Evolutionary conservation across 2,113 vertebrate genomes (phyloP).

Genomic region (Eolophus roseicapilla): DNA sequence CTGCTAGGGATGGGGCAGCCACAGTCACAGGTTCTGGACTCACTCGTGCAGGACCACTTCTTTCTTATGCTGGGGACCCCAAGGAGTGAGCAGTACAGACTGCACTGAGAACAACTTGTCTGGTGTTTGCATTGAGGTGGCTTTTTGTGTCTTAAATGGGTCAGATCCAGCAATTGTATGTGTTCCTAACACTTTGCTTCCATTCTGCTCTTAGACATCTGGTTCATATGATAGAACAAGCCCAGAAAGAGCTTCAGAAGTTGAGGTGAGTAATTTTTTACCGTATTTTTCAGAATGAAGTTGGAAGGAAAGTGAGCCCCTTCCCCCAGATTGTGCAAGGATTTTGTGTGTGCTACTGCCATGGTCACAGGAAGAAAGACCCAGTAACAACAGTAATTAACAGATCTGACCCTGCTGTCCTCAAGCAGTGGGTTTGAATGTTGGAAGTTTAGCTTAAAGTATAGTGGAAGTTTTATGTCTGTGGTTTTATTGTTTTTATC

Average conservation of each 20-base stretch:
- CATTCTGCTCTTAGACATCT: conserved; percentile 80
- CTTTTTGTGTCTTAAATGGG: neutral
- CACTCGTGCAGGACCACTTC: neutral
- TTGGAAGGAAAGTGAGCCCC: neutral
- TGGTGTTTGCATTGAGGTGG: neutral
- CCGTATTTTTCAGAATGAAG: neutral
- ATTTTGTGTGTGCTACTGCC: neutral
- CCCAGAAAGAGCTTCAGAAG: conserved; percentile 96
- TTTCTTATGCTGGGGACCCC: neutral
- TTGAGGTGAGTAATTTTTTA: conserved; percentile 80
- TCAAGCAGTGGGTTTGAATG: neutral
- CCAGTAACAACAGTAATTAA: neutral
- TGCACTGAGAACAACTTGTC: neutral
- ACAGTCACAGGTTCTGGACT: neutral
- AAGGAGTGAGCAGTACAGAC: neutral
- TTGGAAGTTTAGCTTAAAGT: neutral
- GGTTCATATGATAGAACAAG: conserved; percentile 95
- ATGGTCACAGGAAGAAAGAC: neutral
- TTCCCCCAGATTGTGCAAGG: fast-evolving
- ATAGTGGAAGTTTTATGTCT: neutral
- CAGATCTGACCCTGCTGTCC: neutral
- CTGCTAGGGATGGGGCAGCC: neutral
- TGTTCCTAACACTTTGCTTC: neutral
- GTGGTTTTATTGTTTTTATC: neutral
- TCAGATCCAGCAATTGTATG: neutral